Percentiles rank a stretch among this genome's conserved stretches.
Evolutionary conservation across 30 jellyfish, hydroid and myxozoan species (phyloP).

Genomic region (Aurelia sp.): DNA sequence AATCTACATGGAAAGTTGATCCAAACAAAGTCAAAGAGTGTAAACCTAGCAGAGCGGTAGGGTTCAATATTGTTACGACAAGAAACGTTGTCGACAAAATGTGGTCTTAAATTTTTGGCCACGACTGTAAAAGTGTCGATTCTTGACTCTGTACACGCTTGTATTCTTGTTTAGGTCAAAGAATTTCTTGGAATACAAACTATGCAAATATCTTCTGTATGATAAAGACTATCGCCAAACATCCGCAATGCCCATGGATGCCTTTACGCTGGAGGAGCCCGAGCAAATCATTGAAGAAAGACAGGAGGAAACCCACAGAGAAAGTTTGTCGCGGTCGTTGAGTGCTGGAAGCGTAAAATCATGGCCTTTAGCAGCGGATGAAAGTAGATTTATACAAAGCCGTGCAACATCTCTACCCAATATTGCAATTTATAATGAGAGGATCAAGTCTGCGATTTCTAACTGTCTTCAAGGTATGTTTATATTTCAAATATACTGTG

Average conservation of each 20-base stretch:
- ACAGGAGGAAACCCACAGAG: background rate
- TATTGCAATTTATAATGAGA: constrained; percentile 1
- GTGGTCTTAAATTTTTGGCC: no score
- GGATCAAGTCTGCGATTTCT: constrained; percentile 25
- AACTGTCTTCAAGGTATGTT: constrained; percentile 10
- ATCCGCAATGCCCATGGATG: constrained; percentile 47
- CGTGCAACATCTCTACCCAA: constrained; percentile 68
- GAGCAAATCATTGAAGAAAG: constrained; percentile 5
- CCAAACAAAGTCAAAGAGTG: no score
- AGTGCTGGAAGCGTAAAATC: constrained; percentile 49
- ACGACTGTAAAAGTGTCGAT: no score
- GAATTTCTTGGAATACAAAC: constrained; percentile 59
- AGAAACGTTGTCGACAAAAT: no score
- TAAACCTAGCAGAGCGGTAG: no score
- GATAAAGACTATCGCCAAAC: constrained; percentile 25
- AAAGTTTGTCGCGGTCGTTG: background rate
- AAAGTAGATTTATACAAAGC: constrained; percentile 28
- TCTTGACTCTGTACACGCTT: background rate
- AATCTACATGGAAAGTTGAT: no score
- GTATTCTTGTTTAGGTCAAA: constrained; percentile 33
- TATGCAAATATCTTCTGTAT: constrained; percentile 48
- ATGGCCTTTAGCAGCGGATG: constrained; percentile 59
- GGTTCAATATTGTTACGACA: no score
- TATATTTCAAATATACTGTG: no score
- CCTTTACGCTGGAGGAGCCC: background rate